Base-by-base conservation (phyloP, 2,888 invertebrate genomes). In the Pedicia rivosa region DNA sequence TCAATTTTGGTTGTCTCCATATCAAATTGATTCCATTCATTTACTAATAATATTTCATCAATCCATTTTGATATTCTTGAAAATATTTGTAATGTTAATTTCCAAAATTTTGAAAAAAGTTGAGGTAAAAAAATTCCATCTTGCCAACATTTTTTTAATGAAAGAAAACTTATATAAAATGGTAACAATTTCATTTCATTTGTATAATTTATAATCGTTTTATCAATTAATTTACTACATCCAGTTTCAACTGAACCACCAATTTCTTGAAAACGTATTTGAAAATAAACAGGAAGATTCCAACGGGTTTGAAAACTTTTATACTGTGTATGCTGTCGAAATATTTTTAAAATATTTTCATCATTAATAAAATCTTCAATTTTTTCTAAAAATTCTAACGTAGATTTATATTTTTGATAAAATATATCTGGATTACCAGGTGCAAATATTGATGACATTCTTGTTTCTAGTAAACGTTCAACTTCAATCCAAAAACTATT, bases 271-370 rank as follows among this genome's bases (percentile, higher is more conserved):
- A 90, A 92, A 46, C 90, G 71, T 30, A 59, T 59, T 64, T 94
- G 92, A 58, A 88, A 94, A 61, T 95, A 95, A n/a, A 95, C 91
- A 9, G 90, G 84, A 35, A 94, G 66, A 62, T 92, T 94, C 84
- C 92, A 95, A 47, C 84, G 76, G 44, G 75, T 74, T 46, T 86
- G 71, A 53, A 90, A 87, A 43, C 71, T 75, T 50, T 74, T 74
- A 52, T 82, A 88, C 44, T 80, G 76, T 2, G 69, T 58, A 50
- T 83, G 76, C 37, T 67, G 62, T 44, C 72, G 67, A 37, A 88
- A 66, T 16, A 69, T 52, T 42, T 67, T 63, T 35, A 35, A 16
- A 43, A 71, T 68, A 33, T 72, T 71, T 39, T 68, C 59, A 36
- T 62, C 65, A 24, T 64, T 60, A 50, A 78, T 79, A 45, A 72